Conservation (phyloP, 2,113 vertebrate genomes). For the Caretta caretta region DNA sequence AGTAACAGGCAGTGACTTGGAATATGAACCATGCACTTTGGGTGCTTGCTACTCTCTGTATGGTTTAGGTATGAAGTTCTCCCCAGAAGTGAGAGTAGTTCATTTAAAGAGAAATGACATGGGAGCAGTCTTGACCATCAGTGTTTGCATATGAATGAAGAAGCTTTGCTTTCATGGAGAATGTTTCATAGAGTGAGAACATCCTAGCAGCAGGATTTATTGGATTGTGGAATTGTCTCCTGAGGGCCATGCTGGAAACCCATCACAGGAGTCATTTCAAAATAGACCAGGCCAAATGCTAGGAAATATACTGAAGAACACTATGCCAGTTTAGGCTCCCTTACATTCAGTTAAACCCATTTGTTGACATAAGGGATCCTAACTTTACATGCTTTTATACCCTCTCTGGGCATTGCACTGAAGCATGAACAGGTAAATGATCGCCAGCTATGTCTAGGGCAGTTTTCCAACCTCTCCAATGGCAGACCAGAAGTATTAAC, state of each 20-base stretch:
- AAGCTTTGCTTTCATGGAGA: not conserved
- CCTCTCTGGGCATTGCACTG: not conserved
- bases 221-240: not conserved
- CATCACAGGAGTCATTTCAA: not conserved
- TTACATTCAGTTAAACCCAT: not conserved
- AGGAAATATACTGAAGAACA: not conserved
- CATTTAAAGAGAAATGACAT: not conserved
- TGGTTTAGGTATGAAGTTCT: not conserved
- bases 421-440: not conserved
- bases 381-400: not conserved
- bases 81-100: not conserved
- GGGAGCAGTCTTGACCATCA: not conserved
- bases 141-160: constrained; percentile 4
- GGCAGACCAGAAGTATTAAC: not conserved
- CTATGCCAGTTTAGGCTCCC: not conserved
- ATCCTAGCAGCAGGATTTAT: not conserved
- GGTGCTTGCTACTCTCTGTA: not conserved
- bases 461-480: not conserved
- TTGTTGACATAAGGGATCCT: not conserved
- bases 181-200: not conserved
- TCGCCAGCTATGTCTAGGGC: not conserved
- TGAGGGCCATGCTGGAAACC: not conserved
- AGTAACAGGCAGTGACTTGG: constrained; percentile 7
- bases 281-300: not conserved
- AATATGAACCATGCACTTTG: not conserved